A percentile compares a stretch with the other conserved stretches of the same genome.
Evolutionary conservation across 2,888 invertebrate genomes (phyloP).

Genomic region (Melinaea marsaeus): DNA sequence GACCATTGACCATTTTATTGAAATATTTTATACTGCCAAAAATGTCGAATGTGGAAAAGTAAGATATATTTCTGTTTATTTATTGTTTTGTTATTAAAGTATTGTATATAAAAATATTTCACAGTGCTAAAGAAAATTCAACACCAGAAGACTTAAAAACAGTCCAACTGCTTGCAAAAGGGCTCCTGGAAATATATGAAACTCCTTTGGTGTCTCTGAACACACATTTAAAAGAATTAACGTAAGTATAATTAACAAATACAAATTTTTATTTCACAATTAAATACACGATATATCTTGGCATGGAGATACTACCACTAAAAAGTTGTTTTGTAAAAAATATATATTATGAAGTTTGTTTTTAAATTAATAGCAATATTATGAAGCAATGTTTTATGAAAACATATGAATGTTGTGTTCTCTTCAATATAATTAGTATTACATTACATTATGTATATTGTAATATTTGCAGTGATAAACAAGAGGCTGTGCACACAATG

Average conservation of each 20-base stretch:
- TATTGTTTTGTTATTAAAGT: neutral
- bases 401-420: neutral
- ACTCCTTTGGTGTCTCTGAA: conserved; percentile 68
- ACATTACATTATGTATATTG: neutral
- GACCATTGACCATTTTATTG: neutral
- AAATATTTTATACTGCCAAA: neutral
- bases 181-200: conserved; percentile 66
- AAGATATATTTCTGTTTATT: neutral
- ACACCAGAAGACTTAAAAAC: conserved; percentile 52
- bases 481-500: conserved; percentile 61
- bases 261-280: neutral
- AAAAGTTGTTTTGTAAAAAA: too few species aligned
- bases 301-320: too few species aligned
- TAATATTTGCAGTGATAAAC: conserved; percentile 55
- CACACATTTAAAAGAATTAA: conserved; percentile 68
- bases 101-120: conserved; percentile 11
- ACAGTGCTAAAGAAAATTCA: conserved; percentile 36
- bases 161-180: conserved; percentile 60
- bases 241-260: conserved; percentile 50
- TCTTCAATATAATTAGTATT: neutral
- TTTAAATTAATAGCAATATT: too few species aligned
- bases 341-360: too few species aligned
- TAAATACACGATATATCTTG: neutral
- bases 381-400: neutral
- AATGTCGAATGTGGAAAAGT: conserved; percentile 17